These are phyloP conservation scores for Carduelis carduelis DNA, from an alignment of 2,797 vertebrate species.

Conservation along the genomic window DNA sequence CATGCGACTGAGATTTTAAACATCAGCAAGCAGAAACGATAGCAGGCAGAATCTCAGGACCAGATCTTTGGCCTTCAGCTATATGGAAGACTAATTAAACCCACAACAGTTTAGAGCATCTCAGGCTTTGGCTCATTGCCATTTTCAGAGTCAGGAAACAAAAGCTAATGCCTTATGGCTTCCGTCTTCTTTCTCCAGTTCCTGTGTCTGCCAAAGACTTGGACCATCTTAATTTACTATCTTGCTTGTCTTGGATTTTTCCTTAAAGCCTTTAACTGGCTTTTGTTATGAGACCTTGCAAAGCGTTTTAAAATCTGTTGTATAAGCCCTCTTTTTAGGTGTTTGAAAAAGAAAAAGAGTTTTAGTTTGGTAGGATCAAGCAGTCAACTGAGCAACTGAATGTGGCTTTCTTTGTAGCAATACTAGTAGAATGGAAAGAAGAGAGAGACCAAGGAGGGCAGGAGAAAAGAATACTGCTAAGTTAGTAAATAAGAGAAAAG, in stretches of 20 bases:
- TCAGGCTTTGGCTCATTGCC: not conserved
- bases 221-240: not conserved
- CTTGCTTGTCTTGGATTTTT: not conserved
- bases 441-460: not conserved
- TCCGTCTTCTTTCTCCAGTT: not conserved
- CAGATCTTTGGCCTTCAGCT: not conserved
- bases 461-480: not conserved
- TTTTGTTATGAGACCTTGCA: not conserved
- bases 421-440: not conserved
- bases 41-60: not conserved
- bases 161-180: not conserved
- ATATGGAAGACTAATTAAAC: not conserved
- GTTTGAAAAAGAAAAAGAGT: not conserved
- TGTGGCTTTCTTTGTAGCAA: not conserved
- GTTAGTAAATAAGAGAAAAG: not conserved
- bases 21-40: rapidly evolving
- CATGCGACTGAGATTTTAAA: not conserved
- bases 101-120: not conserved
- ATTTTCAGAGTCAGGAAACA: not conserved
- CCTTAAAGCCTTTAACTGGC: not conserved
- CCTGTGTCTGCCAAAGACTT: not conserved
- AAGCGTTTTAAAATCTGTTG: not conserved
- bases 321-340: not conserved
- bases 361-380: not conserved
- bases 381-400: not conserved